Conservation (phyloP, 2,888 invertebrate genomes). For the Dicranocentrus wangi region DNA sequence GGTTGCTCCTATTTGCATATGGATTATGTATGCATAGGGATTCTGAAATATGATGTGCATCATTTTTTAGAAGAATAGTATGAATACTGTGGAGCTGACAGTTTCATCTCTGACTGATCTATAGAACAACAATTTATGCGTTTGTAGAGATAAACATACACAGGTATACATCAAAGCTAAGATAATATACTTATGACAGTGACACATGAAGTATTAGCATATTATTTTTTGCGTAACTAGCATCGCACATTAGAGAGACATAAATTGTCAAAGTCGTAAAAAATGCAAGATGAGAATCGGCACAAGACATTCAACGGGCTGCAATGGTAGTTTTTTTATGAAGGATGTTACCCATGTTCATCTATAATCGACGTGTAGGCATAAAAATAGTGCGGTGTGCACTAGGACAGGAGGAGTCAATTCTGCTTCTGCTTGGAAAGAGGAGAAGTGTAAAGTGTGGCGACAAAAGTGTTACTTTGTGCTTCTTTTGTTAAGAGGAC, state of each 20-base stretch:
- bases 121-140: no score
- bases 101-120: no score
- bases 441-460: slow-evolving; percentile 3
- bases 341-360: not conserved
- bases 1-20: no score
- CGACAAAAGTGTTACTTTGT: slow-evolving; percentile 13
- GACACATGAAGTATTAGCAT: slow-evolving; percentile 1
- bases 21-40: no score
- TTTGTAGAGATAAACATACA: no score
- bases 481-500: slow-evolving; percentile 1
- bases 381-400: not conserved
- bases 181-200: slow-evolving; percentile 3
- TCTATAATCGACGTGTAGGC: not conserved
- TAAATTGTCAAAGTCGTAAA: not conserved
- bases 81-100: no score
- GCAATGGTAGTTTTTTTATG: not conserved
- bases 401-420: no score
- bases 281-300: slow-evolving; percentile 7
- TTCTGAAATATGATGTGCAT: no score
- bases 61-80: no score
- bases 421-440: no score
- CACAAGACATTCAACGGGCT: not conserved
- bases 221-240: not conserved
- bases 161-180: no score
- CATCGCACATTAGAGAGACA: not conserved